A percentile compares a stretch with the other conserved stretches of the same genome.
Evolutionary conservation across 2,797 vertebrate genomes (phyloP).

Genomic region (Bradypodion ventrale): DNA sequence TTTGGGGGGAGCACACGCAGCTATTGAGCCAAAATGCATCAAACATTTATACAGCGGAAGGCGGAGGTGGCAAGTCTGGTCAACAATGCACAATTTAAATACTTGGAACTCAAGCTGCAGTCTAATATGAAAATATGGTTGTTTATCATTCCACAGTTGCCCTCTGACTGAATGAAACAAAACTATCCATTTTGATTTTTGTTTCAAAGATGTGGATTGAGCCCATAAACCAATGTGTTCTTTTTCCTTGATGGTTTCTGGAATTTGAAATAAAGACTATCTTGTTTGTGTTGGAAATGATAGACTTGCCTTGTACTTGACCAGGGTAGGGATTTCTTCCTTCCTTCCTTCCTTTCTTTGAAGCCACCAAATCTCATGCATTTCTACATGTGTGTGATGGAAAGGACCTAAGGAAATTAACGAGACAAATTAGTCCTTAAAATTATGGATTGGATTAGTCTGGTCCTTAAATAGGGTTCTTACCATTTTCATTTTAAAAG

Average conservation of each 20-base stretch:
- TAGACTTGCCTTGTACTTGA: not conserved
- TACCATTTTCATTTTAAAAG: not conserved
- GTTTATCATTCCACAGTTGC: slow-evolving; percentile 10
- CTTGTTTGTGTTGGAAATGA: not conserved
- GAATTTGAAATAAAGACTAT: not conserved
- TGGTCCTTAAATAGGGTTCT: too few relatives aligned
- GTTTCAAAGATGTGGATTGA: slow-evolving; percentile 16
- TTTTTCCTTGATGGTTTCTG: not conserved
- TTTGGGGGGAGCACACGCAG: slow-evolving; percentile 53
- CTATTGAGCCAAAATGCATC: slow-evolving; percentile 68
- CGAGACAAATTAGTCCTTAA: too few relatives aligned
- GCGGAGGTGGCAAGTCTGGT: slow-evolving; percentile 34
- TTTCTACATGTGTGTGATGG: too few relatives aligned
- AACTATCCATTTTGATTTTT: slow-evolving; percentile 53
- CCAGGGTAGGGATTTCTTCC: too few relatives aligned
- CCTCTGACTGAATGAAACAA: slow-evolving; percentile 32
- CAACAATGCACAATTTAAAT: slow-evolving; percentile 30
- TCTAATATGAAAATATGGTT: slow-evolving; percentile 39
- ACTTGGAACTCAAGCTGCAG: slow-evolving; percentile 58
- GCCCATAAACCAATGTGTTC: not conserved
- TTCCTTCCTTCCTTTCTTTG: too few relatives aligned
- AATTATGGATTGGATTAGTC: too few relatives aligned
- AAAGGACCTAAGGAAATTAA: too few relatives aligned
- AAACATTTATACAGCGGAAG: slow-evolving; percentile 68
- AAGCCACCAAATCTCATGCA: too few relatives aligned